Evolutionary conservation across 2,888 invertebrate genomes (phyloP).

Genomic region (Meiosimyza decipiens): DNA sequence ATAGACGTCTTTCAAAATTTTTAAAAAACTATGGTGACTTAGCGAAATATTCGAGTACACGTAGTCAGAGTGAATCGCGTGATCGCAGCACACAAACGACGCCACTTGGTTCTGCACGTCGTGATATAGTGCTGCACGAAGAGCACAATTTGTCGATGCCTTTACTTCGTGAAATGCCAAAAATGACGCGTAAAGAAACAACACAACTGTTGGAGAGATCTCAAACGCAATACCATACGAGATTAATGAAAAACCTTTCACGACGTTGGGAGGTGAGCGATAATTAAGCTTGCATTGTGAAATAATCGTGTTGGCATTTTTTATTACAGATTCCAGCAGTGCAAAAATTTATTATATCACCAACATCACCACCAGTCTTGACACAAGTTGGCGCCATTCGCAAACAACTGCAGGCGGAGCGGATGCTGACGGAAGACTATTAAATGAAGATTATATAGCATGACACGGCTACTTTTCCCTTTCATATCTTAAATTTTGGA

Average conservation of each 20-base stretch:
- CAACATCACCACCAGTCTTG: slow-evolving; percentile 68
- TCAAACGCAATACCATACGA: slow-evolving; percentile 43
- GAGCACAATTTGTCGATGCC: slow-evolving; percentile 72
- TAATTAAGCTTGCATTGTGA: background rate
- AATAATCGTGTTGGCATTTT: background rate
- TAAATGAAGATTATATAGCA: background rate
- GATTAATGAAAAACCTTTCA: slow-evolving; percentile 61
- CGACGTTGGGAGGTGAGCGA: slow-evolving; percentile 69
- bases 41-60: slow-evolving; percentile 44
- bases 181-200: slow-evolving; percentile 59
- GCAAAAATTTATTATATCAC: slow-evolving; percentile 66
- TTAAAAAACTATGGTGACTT: slow-evolving; percentile 63
- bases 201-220: slow-evolving; percentile 26
- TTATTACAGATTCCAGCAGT: slow-evolving; percentile 72
- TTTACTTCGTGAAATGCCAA: slow-evolving; percentile 71
- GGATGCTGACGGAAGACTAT: slow-evolving; percentile 69
- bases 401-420: slow-evolving; percentile 75
- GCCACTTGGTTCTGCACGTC: slow-evolving; percentile 51
- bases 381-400: slow-evolving; percentile 78
- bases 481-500: too few relatives aligned
- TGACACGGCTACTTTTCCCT: background rate
- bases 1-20: slow-evolving; percentile 59
- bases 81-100: slow-evolving; percentile 62
- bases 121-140: slow-evolving; percentile 59
- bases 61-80: slow-evolving; percentile 54